These are phyloP conservation scores for Orius laevigatus DNA, from an alignment of 1,140 invertebrate species.

Conservation along the genomic window DNA sequence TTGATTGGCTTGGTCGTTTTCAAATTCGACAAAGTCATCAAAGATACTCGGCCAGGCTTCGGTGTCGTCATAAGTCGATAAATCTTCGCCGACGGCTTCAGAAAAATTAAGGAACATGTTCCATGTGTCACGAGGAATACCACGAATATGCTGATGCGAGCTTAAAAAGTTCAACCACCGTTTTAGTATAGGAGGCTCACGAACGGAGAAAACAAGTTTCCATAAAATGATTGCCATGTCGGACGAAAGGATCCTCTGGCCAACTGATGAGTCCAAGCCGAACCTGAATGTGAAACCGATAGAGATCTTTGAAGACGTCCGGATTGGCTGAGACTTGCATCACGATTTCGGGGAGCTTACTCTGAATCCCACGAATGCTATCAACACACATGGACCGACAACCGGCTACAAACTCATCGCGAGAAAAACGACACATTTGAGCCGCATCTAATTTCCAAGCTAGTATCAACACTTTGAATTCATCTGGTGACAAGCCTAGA, in stretches of 20 bases:
- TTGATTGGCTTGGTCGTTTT: constrained; percentile 86
- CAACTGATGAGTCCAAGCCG: constrained; percentile 68
- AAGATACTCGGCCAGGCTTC: constrained; percentile 95
- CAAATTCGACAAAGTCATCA: constrained; percentile 96
- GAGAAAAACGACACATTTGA: constrained; percentile 84
- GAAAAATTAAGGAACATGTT: constrained; percentile 95
- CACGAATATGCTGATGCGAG: constrained; percentile 64
- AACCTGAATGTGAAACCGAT: constrained; percentile 57
- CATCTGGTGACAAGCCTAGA: constrained; percentile 79
- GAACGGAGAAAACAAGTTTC: constrained; percentile 80
- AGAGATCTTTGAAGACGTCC: constrained; percentile 59
- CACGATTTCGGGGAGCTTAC: constrained; percentile 63
- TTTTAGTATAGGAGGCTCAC: constrained; percentile 64
- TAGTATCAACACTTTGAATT: constrained; percentile 75
- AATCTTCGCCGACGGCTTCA: constrained; percentile 78
- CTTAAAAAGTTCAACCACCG: constrained; percentile 80
- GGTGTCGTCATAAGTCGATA: constrained; percentile 83
- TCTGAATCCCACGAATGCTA: constrained; percentile 63
- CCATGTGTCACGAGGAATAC: constrained; percentile 92
- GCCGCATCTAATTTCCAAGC: constrained; percentile 90
- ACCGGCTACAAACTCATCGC: constrained; percentile 70
- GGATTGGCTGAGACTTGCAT: constrained; percentile 55
- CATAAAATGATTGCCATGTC: constrained; percentile 86
- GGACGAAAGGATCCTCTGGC: constrained; percentile 74
- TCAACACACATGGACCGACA: constrained; percentile 67